phyloP scores from a whole-genome alignment of 1,140 invertebrate genomes.

The Babylonia areolata region DNA sequence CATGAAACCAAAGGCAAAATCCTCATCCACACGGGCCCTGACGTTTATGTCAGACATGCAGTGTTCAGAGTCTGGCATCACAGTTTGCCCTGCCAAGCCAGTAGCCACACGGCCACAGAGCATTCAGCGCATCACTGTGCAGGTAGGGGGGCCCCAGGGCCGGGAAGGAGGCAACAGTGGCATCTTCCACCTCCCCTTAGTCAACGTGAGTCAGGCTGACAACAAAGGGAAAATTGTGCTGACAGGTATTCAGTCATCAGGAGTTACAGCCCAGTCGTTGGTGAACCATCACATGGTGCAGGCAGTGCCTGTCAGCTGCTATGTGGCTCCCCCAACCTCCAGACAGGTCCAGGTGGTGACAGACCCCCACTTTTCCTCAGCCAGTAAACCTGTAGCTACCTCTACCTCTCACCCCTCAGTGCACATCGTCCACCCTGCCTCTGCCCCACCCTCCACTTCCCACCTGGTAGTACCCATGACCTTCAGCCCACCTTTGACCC shows the following conservation, averaged over 20 bases:
- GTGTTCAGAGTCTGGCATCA: neutral
- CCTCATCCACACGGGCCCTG: conserved; percentile 15
- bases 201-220: conserved; percentile 24
- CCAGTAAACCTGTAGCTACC: neutral
- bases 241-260: neutral
- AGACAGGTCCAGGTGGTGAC: neutral
- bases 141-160: conserved; percentile 18
- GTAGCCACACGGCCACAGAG: conserved; percentile 14
- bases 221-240: conserved; percentile 12
- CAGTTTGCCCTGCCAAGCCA: conserved; percentile 20
- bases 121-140: conserved; percentile 37
- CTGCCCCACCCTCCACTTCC: conserved; percentile 45
- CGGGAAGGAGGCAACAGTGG: neutral
- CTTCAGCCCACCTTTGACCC: conserved; percentile 58
- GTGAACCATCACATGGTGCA: neutral
- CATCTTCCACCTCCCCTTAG: conserved; percentile 25
- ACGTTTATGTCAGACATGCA: conserved; percentile 19
- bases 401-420: conserved; percentile 30
- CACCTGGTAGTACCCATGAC: conserved; percentile 60
- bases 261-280: conserved; percentile 24
- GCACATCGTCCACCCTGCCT: conserved; percentile 47
- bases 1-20: conserved; percentile 4
- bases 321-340: neutral
- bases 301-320: neutral
- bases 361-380: neutral